Evolutionary conservation across 2,888 invertebrate genomes (phyloP).

Genomic region (Heliconius cydno): DNA sequence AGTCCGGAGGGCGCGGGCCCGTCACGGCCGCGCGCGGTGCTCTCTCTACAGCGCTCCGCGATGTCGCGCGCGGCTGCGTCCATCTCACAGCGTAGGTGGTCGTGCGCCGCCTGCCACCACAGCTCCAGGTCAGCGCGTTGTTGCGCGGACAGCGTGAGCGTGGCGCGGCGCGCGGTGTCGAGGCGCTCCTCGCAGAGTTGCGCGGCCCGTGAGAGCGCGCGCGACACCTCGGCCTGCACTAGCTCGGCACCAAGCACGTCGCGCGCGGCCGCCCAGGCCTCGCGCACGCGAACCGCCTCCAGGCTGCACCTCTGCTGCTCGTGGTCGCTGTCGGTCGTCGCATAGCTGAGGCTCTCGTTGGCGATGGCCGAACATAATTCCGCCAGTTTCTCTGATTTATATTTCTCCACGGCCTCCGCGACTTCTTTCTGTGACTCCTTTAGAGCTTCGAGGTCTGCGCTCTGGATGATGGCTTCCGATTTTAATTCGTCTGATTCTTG

Average conservation of each 20-base stretch:
- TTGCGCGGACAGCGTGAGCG: constrained; percentile 86
- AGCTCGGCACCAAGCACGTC: constrained; percentile 89
- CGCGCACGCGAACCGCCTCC: constrained; percentile 87
- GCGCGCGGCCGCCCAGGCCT: constrained; percentile 89
- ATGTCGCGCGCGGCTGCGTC: constrained; percentile 87
- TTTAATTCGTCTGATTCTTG: constrained; percentile 59
- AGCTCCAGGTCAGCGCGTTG: constrained; percentile 88
- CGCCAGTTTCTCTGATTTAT: constrained; percentile 87
- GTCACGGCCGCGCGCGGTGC: constrained; percentile 62
- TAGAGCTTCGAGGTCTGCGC: constrained; percentile 79
- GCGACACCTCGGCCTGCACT: constrained; percentile 90
- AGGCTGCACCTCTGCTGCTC: constrained; percentile 70
- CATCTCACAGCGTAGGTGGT: constrained; percentile 88
- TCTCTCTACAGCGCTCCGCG: constrained; percentile 86
- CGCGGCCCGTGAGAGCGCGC: constrained; percentile 88
- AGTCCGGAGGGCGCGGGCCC: constrained; percentile 56
- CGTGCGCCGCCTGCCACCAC: constrained; percentile 89
- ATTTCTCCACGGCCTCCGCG: constrained; percentile 84
- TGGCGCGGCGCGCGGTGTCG: constrained; percentile 79
- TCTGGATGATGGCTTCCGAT: constrained; percentile 70
- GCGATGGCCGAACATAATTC: constrained; percentile 88
- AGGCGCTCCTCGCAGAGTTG: constrained; percentile 86
- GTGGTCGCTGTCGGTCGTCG: constrained; percentile 74
- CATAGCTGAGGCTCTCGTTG: constrained; percentile 86
- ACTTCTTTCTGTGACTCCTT: constrained; percentile 84